Percentiles rank a stretch among this genome's conserved stretches.
Conservation (phyloP, 1,140 invertebrate species). For the Cyrtorhinus lividipennis region DNA sequence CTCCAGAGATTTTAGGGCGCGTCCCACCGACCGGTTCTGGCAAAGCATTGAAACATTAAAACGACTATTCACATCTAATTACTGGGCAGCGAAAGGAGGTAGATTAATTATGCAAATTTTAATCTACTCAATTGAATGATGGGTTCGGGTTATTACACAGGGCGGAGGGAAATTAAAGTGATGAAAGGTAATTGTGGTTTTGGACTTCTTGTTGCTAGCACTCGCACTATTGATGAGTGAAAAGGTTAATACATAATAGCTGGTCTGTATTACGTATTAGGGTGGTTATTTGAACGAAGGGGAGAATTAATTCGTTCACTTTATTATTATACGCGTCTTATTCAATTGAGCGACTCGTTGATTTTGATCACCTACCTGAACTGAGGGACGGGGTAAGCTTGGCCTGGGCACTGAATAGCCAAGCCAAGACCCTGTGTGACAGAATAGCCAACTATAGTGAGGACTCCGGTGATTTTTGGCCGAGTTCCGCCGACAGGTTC, state of each 20-base stretch:
- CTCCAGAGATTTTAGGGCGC: slow-evolving; percentile 48
- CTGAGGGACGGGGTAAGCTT: slow-evolving; percentile 42
- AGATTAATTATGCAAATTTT: too few species aligned
- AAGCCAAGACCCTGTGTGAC: slow-evolving; percentile 23
- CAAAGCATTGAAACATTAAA: not conserved
- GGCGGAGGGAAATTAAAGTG: too few species aligned
- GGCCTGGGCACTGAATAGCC: slow-evolving; percentile 28
- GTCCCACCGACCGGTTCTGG: slow-evolving; percentile 51
- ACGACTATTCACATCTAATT: too few species aligned
- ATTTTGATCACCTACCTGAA: slow-evolving; percentile 37
- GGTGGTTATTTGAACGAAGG: not conserved
- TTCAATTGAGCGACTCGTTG: too few species aligned
- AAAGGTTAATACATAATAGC: not conserved
- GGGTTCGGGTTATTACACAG: too few species aligned
- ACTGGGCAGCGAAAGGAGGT: too few species aligned
- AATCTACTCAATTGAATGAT: too few species aligned
- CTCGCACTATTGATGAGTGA: not conserved
- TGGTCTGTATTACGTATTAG: not conserved
- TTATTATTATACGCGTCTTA: not conserved
- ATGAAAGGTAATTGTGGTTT: too few species aligned
- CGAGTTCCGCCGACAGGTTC: slow-evolving; percentile 38
- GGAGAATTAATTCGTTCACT: not conserved
- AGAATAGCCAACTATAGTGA: slow-evolving; percentile 30
- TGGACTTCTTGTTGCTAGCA: too few species aligned
- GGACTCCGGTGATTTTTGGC: slow-evolving; percentile 37